Percentiles rank a stretch among this genome's conserved stretches.
These are phyloP conservation scores for Daptonema setosum DNA, from an alignment of 2,888 invertebrate species.

Conservation along the genomic window DNA sequence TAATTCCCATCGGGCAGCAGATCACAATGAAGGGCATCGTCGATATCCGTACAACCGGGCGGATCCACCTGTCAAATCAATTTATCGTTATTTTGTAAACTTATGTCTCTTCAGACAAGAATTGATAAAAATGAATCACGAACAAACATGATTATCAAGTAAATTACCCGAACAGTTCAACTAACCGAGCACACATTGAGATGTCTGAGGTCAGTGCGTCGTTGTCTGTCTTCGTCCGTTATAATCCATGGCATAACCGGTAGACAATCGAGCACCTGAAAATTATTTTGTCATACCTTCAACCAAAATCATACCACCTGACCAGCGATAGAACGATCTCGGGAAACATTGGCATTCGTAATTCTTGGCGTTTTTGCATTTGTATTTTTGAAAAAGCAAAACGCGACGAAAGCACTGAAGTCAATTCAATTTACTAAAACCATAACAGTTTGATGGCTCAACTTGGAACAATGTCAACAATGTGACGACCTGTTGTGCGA, in stretches of 20 bases:
- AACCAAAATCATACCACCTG: neutral
- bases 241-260: constrained; percentile 74
- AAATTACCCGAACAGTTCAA: too few relatives aligned
- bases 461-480: neutral
- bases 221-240: constrained; percentile 43
- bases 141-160: constrained; percentile 3
- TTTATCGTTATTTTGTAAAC: neutral
- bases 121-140: neutral
- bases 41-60: constrained; percentile 94
- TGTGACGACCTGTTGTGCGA: constrained; percentile 35
- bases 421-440: too few relatives aligned
- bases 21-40: constrained; percentile 82
- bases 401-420: too few relatives aligned
- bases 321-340: too few relatives aligned
- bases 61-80: constrained; percentile 39
- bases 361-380: too few relatives aligned
- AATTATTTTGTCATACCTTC: neutral
- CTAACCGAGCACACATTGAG: constrained; percentile 48
- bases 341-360: too few relatives aligned
- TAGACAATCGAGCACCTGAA: constrained; percentile 60
- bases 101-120: neutral
- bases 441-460: neutral
- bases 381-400: too few relatives aligned
- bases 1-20: constrained; percentile 47
- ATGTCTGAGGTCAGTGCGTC: constrained; percentile 57